phyloP scores from a whole-genome alignment of 2,888 invertebrate species.

The Eueremaeus valkanovi region DNA sequence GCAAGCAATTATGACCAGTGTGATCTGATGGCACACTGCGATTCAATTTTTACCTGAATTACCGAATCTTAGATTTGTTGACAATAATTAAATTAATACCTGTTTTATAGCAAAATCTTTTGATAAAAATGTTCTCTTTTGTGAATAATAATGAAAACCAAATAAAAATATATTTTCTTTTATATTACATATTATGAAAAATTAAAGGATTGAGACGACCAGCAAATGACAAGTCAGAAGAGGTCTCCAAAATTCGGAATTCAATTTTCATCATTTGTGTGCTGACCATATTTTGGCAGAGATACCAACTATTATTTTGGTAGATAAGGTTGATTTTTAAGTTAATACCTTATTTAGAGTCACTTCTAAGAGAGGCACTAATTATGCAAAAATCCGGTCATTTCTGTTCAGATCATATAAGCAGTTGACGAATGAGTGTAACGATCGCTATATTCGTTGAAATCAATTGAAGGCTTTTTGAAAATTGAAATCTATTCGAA shows the following conservation, averaged over 20 bases:
- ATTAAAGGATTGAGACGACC: background rate
- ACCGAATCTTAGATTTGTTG: too few relatives aligned
- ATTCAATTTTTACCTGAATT: too few relatives aligned
- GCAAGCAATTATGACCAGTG: too few relatives aligned
- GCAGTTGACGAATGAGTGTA: background rate
- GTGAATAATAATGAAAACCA: background rate
- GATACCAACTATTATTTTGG: background rate
- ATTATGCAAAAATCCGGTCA: background rate
- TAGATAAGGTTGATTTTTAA: background rate
- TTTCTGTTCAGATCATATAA: conserved; percentile 14
- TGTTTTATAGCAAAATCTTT: background rate
- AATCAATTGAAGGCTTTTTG: conserved; percentile 31
- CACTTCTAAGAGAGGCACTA: conserved; percentile 24
- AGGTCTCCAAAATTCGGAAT: background rate
- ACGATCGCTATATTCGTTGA: conserved; percentile 31
- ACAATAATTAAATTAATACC: background rate
- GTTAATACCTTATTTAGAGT: background rate
- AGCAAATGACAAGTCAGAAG: background rate
- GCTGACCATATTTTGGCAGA: background rate
- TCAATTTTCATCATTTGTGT: background rate
- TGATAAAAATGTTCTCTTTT: background rate
- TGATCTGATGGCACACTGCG: too few relatives aligned
- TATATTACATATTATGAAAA: background rate
- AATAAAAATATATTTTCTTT: conserved; percentile 16
- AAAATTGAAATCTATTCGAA: background rate